A percentile compares a stretch with the other conserved stretches of the same genome.
Conservation (phyloP, 2,113 vertebrate genomes). For the Dasypus novemcinctus region DNA sequence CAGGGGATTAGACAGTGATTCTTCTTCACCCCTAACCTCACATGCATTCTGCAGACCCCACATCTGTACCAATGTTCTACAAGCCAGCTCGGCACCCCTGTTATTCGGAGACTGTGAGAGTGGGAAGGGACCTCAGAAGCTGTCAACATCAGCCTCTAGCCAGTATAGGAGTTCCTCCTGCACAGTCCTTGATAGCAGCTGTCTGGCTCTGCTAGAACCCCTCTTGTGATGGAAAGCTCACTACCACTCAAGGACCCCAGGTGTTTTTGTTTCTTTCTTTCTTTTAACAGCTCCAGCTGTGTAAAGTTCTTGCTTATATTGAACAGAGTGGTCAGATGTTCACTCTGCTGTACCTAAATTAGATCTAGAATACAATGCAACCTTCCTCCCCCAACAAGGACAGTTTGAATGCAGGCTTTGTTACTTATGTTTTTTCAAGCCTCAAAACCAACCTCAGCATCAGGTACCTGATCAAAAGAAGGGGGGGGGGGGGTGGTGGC, state of each 20-base stretch:
- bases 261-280: not conserved
- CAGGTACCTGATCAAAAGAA: not conserved
- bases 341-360: not conserved
- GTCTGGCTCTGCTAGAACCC: not conserved
- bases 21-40: not conserved
- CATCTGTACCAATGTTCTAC: fast-evolving
- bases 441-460: not conserved
- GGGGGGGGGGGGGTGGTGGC: not conserved
- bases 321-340: not conserved
- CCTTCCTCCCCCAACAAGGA: not conserved
- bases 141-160: not conserved
- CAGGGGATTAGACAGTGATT: not conserved
- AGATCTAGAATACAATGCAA: not conserved
- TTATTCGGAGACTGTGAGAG: not conserved
- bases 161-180: not conserved
- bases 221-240: not conserved
- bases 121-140: not conserved
- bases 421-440: not conserved
- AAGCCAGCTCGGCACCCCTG: not conserved
- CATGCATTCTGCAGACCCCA: not conserved
- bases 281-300: not conserved
- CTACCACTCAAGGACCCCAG: not conserved
- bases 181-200: not conserved
- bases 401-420: not conserved
- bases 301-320: not conserved